These are phyloP conservation scores for Palythoa grandiflora DNA, from an alignment of 92 coral and sea anemone genomes.

Conservation along the genomic window DNA sequence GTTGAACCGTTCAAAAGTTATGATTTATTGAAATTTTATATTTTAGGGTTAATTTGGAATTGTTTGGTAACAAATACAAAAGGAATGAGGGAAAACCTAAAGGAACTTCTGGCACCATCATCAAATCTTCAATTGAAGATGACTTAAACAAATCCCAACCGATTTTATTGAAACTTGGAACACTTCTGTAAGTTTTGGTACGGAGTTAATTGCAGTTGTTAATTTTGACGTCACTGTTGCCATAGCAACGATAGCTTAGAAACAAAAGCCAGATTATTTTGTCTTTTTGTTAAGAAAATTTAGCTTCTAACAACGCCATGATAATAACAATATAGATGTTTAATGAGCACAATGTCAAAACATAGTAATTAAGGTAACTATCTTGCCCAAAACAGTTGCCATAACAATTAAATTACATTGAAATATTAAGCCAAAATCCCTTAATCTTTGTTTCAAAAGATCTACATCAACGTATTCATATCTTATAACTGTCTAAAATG, in stretches of 20 bases:
- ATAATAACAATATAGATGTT: too few relatives aligned
- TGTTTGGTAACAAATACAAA: background rate
- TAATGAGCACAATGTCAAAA: too few relatives aligned
- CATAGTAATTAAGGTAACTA: too few relatives aligned
- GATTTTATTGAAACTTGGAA: constrained; percentile 23
- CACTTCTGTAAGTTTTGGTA: constrained; percentile 9
- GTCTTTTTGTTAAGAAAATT: background rate
- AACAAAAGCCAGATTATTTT: background rate
- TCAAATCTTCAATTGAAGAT: background rate
- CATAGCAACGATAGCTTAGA: constrained; percentile 17
- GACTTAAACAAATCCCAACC: background rate
- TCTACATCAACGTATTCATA: background rate
- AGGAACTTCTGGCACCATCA: background rate
- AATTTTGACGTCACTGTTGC: constrained; percentile 28
- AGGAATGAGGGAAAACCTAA: background rate
- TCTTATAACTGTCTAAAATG: too few relatives aligned
- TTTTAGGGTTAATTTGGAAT: background rate
- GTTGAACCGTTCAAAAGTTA: constrained; percentile 4
- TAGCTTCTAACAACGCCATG: too few relatives aligned
- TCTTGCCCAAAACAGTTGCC: too few relatives aligned
- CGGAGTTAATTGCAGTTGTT: background rate
- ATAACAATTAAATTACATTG: too few relatives aligned
- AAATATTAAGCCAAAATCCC: too few relatives aligned
- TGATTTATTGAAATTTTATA: background rate
- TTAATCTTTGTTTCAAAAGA: too few relatives aligned